These are phyloP conservation scores for Simalia tracyae DNA, from an alignment of 2,797 vertebrate species.

Conservation along the genomic window DNA sequence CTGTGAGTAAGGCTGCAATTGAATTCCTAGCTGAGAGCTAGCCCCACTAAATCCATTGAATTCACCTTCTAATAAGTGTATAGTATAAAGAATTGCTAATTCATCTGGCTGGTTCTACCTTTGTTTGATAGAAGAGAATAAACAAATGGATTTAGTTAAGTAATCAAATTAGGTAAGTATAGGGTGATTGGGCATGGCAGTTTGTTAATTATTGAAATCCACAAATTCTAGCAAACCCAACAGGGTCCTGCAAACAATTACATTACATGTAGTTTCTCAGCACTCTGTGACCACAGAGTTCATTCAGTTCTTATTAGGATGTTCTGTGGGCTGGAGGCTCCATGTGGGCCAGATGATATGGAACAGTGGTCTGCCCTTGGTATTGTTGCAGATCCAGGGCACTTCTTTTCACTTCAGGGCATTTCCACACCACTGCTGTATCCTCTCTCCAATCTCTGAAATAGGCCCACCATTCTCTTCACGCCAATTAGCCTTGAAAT, in stretches of 20 bases:
- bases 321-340: background rate
- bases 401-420: background rate
- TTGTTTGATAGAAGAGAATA: conserved; percentile 61
- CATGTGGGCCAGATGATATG: background rate
- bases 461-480: background rate
- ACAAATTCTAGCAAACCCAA: background rate
- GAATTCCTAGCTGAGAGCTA: conserved; percentile 31
- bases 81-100: background rate
- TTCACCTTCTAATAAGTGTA: background rate
- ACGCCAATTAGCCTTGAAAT: background rate
- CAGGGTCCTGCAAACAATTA: background rate
- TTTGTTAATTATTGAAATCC: background rate
- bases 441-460: background rate
- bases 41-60: background rate
- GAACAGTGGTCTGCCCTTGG: background rate
- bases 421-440: background rate
- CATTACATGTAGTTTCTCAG: background rate
- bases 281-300: too few species aligned
- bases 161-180: background rate
- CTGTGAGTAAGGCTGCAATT: conserved; percentile 37
- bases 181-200: too few species aligned
- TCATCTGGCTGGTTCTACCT: conserved; percentile 55
- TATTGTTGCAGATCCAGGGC: background rate
- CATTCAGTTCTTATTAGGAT: background rate
- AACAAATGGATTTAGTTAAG: conserved; percentile 45